Percentiles rank a stretch among this genome's conserved stretches.
Conservation (phyloP, 2,888 invertebrate genomes). For the Oscheius onirici region DNA sequence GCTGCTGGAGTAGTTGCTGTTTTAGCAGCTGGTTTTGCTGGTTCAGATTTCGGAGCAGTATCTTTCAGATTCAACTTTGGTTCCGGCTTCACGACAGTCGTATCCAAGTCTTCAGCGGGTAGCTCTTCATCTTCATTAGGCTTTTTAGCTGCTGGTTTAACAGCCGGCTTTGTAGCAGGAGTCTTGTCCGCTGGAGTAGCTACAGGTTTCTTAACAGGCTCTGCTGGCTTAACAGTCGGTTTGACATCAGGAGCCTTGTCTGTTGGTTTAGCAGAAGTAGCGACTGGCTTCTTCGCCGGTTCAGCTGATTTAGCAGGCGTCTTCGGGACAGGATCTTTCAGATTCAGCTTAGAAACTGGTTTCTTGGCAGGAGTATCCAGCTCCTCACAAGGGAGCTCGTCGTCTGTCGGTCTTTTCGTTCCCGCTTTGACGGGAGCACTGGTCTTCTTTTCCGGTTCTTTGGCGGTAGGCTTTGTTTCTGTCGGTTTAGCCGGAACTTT, state of each 20-base stretch:
- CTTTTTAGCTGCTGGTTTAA: constrained; percentile 29
- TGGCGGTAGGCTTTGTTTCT: constrained; percentile 1
- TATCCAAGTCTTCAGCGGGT: constrained; percentile 41
- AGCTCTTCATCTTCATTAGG: constrained; percentile 45
- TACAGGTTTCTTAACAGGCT: background rate
- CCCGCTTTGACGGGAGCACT: background rate
- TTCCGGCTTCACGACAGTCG: constrained; percentile 43
- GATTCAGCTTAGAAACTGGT: constrained; percentile 32
- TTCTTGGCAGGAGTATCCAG: constrained; percentile 44
- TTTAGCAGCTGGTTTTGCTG: constrained; percentile 5
- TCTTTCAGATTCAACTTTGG: constrained; percentile 51
- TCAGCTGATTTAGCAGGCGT: constrained; percentile 9
- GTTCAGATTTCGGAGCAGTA: constrained; percentile 12
- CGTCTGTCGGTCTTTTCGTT: constrained; percentile 32
- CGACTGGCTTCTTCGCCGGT: background rate
- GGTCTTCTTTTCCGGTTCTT: constrained; percentile 13
- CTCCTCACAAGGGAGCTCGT: constrained; percentile 43
- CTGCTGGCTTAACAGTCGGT: background rate
- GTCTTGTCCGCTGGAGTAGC: constrained; percentile 35
- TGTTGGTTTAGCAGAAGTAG: constrained; percentile 1
- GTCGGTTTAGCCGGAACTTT: constrained; percentile 15
- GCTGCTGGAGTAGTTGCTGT: constrained; percentile 9
- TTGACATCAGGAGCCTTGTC: background rate
- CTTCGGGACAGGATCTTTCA: constrained; percentile 37
- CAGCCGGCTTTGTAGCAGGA: constrained; percentile 45